Evolutionary conservation across 92 coral and sea anemone species (phyloP).

Genomic region (Actinostola sp.): DNA sequence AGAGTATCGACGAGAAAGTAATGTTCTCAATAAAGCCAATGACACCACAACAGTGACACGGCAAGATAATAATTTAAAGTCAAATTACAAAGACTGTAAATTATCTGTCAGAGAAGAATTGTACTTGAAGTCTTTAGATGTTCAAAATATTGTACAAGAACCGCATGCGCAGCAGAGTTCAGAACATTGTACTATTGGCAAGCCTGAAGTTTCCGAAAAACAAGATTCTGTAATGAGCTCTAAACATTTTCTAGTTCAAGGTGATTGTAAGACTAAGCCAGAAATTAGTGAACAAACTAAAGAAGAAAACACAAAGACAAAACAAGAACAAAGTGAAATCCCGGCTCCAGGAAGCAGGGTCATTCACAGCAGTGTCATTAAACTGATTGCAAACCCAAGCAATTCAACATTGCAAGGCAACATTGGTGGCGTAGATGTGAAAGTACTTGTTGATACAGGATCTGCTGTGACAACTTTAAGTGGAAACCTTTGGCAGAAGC

Average conservation of each 20-base stretch:
- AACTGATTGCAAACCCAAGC: neutral
- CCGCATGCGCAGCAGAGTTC: neutral
- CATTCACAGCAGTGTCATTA: neutral
- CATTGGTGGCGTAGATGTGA: neutral
- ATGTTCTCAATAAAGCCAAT: too few relatives aligned
- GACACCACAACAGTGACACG: too few relatives aligned
- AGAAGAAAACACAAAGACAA: too few relatives aligned
- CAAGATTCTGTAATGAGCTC: constrained; percentile 18
- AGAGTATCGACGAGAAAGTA: too few relatives aligned
- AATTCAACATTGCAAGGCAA: constrained; percentile 3
- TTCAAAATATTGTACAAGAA: constrained; percentile 14
- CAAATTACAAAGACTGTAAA: constrained; percentile 8
- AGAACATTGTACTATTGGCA: neutral
- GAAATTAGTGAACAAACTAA: too few relatives aligned
- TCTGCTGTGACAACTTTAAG: too few relatives aligned
- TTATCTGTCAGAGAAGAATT: constrained; percentile 1
- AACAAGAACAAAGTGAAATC: too few relatives aligned
- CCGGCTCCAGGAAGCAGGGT: too few relatives aligned
- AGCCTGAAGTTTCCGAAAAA: neutral
- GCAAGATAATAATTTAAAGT: too few relatives aligned
- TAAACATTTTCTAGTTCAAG: neutral
- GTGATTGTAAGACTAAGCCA: neutral
- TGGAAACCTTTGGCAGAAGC: too few relatives aligned
- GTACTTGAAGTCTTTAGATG: constrained; percentile 11
- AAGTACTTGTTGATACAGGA: constrained; percentile 12